These are phyloP conservation scores for Epinotia ramella DNA, from an alignment of 2,888 invertebrate species.

Conservation along the genomic window DNA sequence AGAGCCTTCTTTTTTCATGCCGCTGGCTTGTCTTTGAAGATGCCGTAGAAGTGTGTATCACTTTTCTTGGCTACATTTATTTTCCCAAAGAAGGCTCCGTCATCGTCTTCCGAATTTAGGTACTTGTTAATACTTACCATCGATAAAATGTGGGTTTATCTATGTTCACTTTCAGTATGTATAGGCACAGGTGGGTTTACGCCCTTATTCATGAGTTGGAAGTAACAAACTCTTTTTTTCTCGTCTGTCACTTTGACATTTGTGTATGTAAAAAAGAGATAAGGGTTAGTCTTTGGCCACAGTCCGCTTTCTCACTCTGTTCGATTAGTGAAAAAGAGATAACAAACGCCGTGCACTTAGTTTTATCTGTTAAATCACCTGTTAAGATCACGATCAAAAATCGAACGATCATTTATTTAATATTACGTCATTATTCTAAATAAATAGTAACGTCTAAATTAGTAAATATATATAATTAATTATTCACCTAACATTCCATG, in stretches of 20 bases:
- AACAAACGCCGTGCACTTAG: neutral
- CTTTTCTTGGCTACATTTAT: neutral
- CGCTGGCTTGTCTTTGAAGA: neutral
- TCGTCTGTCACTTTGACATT: neutral
- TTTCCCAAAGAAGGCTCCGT: conserved; percentile 21
- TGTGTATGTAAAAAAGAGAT: neutral
- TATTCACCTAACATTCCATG: conserved; percentile 41
- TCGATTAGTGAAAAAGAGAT: neutral
- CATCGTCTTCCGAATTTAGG: conserved; percentile 35
- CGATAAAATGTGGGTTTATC: conserved; percentile 13
- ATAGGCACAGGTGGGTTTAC: neutral
- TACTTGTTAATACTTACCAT: conserved; percentile 21
- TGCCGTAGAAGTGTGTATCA: neutral
- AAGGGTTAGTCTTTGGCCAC: neutral
- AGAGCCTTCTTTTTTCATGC: conserved; percentile 8
- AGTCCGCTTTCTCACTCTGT: neutral
- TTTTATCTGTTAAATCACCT: conserved; percentile 1
- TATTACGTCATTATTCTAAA: conserved; percentile 9
- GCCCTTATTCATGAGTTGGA: neutral
- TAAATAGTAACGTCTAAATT: conserved; percentile 11
- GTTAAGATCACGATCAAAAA: conserved; percentile 15
- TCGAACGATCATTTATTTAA: conserved; percentile 16
- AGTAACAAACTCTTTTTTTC: neutral
- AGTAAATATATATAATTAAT: conserved; percentile 15
- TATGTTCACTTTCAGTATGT: neutral